Evolutionary conservation across 2,888 invertebrate genomes (phyloP), one percentile per base, ranked within the genome.

Genomic region (Lordiphosa fenestrarum): DNA sequence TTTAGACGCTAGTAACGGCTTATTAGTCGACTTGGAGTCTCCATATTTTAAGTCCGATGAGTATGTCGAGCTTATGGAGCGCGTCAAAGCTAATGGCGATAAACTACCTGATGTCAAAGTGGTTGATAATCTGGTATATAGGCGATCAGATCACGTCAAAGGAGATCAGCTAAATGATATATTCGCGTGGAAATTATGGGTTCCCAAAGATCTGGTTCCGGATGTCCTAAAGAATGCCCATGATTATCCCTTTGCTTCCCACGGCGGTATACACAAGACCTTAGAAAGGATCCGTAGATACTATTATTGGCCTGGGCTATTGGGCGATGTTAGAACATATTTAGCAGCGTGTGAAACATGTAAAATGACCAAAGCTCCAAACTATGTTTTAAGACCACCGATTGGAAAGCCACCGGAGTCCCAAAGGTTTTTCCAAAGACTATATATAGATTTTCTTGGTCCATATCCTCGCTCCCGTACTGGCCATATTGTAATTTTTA

Each of bases 151-250:
- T 12, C 59, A 55, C 10, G 44, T 40, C 13, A 37, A 42, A 1
- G 48, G 44, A 0, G 51, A 66, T 1, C 56, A 57, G 12, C 0
- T 53, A 6, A 13, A 38, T 4, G 47, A 47, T 7, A 23, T 53
- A 9, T 30, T 49, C 1, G 13, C 38, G 0, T 71, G 68, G 70
- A 74, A 71, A 37, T 12, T 71, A 3, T 74, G 66, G 70, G 12
- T 69, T 3, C 53, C 56, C 13, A 41, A 30, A 9, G 12, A 23
- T 2, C 9, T 38, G 7, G 21, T 38, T 2, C 6, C 40, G 12
- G 39, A 25, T 0, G 33, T 33, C 7, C 4, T 46, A 13, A 9
- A 35, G n/a, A 21, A 9, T 10, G n/a, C 19, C 3, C 39, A 41
- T 2, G 51, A 41, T n/a, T 3, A 35, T 3, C 35, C 41, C 0